Conservation (phyloP, 2,113 vertebrate genomes). For the Natator depressus region DNA sequence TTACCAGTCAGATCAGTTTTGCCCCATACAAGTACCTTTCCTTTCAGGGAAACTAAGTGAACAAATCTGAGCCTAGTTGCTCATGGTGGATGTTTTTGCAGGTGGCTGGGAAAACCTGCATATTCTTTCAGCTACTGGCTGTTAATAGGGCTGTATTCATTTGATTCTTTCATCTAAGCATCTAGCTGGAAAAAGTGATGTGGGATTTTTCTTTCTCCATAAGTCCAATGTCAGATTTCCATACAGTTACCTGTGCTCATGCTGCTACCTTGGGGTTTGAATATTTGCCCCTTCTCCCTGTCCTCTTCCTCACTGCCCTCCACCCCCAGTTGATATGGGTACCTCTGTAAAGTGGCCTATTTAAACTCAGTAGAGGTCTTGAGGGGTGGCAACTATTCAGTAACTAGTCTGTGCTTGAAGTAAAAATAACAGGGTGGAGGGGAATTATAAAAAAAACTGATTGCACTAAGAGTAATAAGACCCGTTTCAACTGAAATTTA, state of each 20-base stretch:
- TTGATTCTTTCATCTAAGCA: neutral
- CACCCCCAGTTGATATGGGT: conserved; percentile 3
- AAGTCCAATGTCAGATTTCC: conserved; percentile 25
- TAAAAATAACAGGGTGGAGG: neutral
- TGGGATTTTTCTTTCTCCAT: neutral
- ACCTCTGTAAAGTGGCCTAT: rapidly evolving
- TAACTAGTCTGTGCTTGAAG: neutral
- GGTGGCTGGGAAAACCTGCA: neutral
- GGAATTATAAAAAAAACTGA: neutral
- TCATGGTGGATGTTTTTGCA: neutral
- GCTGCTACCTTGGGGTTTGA: conserved; percentile 70
- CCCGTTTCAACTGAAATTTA: neutral
- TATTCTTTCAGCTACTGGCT: neutral
- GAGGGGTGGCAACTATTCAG: neutral
- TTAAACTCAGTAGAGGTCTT: conserved; percentile 10
- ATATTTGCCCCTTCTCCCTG: conserved; percentile 53
- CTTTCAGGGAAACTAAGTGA: neutral
- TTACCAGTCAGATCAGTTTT: neutral
- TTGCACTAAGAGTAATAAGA: neutral
- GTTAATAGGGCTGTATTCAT: neutral
- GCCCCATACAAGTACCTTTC: neutral
- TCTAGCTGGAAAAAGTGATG: neutral
- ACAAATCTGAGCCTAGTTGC: neutral
- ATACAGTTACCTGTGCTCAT: conserved; percentile 65
- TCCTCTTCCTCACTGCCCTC: conserved; percentile 39